phyloP scores from a whole-genome alignment of 2,888 invertebrate genomes.

The Morpho deidamia region DNA sequence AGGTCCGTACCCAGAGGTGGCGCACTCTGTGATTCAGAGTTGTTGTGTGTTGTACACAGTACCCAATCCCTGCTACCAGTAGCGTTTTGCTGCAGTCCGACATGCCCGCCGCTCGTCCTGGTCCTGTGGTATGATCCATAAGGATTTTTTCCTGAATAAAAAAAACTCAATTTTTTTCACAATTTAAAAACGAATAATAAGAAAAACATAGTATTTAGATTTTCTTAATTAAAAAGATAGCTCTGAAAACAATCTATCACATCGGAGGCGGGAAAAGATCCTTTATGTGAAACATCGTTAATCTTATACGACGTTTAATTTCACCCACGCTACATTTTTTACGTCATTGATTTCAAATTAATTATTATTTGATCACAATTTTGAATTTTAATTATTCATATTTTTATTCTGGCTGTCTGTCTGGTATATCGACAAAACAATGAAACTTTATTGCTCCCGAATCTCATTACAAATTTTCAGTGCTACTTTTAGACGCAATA shows the following conservation, averaged over 20 bases:
- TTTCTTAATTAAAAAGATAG: neutral
- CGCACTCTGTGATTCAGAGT: no score
- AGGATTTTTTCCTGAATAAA: neutral
- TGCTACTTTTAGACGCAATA: slow-evolving; percentile 6
- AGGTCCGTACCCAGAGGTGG: no score
- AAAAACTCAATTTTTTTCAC: neutral
- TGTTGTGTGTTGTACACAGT: no score
- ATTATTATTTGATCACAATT: neutral
- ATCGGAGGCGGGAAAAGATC: slow-evolving; percentile 29
- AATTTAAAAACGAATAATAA: no score
- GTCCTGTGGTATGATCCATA: no score
- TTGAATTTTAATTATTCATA: neutral
- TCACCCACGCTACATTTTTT: slow-evolving; percentile 16
- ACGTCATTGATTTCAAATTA: neutral
- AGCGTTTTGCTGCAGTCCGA: no score
- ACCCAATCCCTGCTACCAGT: no score
- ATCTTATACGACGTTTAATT: slow-evolving; percentile 35
- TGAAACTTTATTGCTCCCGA: neutral
- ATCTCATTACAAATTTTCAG: neutral
- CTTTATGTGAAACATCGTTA: slow-evolving; percentile 31
- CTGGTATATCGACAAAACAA: neutral
- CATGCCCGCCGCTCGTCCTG: no score
- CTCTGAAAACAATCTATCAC: slow-evolving; percentile 26
- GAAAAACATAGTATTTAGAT: no score
- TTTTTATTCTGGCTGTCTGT: neutral